A percentile compares a stretch with the other conserved stretches of the same genome.
Evolutionary conservation across 1,140 invertebrate genomes (phyloP).

Genomic region (Propsilocerus akamusi): DNA sequence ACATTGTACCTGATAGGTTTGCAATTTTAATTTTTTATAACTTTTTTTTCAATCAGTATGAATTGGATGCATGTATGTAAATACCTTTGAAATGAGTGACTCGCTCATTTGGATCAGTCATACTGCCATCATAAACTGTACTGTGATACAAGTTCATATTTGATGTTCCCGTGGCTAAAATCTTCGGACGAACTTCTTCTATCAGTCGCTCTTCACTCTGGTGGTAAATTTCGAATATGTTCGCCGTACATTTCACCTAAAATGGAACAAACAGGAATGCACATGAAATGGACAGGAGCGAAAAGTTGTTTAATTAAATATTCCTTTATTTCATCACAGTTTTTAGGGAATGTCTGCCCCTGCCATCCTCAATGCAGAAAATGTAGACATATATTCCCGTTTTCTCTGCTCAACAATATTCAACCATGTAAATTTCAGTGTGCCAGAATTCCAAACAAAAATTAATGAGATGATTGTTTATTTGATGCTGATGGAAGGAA

Average conservation of each 20-base stretch:
- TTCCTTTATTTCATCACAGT: background rate
- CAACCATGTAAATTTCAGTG: no score
- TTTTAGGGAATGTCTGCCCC: background rate
- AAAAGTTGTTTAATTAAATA: background rate
- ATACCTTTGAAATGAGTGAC: background rate
- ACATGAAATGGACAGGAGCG: background rate
- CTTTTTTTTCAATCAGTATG: background rate
- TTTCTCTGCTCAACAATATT: no score
- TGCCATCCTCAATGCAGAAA: background rate
- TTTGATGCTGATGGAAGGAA: no score
- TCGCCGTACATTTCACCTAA: conserved; percentile 34
- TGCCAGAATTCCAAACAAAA: no score
- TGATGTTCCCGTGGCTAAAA: conserved; percentile 8
- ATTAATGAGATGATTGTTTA: no score
- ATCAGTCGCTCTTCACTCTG: conserved; percentile 35
- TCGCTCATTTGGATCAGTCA: background rate
- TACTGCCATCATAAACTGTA: background rate
- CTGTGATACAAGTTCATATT: conserved; percentile 2
- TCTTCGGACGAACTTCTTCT: conserved; percentile 26
- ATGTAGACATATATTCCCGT: no score
- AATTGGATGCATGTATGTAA: no score
- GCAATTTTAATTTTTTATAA: no score
- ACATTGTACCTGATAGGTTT: no score
- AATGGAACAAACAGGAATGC: background rate
- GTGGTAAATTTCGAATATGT: conserved; percentile 36